phyloP scores from a whole-genome alignment of 1,140 invertebrate genomes.

The Chrysomallon squamiferum region DNA sequence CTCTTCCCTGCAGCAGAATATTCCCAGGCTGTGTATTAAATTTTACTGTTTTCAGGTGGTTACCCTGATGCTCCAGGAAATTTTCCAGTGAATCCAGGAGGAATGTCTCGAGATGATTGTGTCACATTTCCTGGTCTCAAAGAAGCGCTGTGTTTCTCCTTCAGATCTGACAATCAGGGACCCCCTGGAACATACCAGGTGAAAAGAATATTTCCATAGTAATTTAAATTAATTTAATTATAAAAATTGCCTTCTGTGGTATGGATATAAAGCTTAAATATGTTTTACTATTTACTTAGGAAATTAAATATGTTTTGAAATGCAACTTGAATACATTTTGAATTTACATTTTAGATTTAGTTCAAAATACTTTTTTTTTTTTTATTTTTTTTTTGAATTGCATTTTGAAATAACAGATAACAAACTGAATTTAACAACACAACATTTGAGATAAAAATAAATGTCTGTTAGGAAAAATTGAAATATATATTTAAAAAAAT shows the following conservation, averaged over 20 bases:
- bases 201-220: too few relatives aligned
- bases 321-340: too few relatives aligned
- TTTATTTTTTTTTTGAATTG: too few relatives aligned
- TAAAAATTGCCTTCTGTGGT: not conserved
- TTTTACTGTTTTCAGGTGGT: constrained; percentile 31
- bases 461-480: too few relatives aligned
- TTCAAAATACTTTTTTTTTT: too few relatives aligned
- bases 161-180: constrained; percentile 53
- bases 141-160: constrained; percentile 51
- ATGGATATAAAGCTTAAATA: not conserved
- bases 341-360: too few relatives aligned
- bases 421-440: too few relatives aligned
- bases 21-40: too few relatives aligned
- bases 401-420: too few relatives aligned
- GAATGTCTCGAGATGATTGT: constrained; percentile 46
- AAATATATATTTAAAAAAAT: too few relatives aligned
- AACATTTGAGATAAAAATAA: too few relatives aligned
- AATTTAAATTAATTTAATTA: not conserved
- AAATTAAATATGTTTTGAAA: not conserved
- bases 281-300: not conserved
- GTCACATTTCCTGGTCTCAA: constrained; percentile 25
- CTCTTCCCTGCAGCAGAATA: too few relatives aligned
- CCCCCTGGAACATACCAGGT: constrained; percentile 39
- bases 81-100: constrained; percentile 34
- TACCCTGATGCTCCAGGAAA: constrained; percentile 40